These are phyloP conservation scores for Tipula unca DNA, from an alignment of 2,888 invertebrate species.

Conservation along the genomic window DNA sequence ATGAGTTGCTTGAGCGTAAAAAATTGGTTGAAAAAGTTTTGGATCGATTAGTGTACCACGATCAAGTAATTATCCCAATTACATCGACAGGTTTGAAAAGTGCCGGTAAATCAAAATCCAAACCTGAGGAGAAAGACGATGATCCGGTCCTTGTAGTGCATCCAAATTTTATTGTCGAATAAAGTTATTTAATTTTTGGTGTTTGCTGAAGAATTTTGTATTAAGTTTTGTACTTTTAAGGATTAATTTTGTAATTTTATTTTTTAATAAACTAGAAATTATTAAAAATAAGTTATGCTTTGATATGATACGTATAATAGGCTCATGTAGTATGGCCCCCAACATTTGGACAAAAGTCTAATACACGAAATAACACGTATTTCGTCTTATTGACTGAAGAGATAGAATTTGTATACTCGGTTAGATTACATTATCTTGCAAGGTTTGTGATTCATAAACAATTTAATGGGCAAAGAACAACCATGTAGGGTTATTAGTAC, in stretches of 20 bases:
- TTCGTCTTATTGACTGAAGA: too few relatives aligned
- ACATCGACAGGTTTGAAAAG: constrained; percentile 33
- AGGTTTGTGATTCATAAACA: too few relatives aligned
- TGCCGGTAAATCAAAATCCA: constrained; percentile 27
- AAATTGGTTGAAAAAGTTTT: constrained; percentile 88
- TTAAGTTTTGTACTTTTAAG: background rate
- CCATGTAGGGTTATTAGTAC: too few relatives aligned
- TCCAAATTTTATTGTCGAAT: constrained; percentile 87
- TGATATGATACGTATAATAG: too few relatives aligned
- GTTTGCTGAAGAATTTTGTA: background rate
- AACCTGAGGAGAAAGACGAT: constrained; percentile 52
- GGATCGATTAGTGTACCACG: constrained; percentile 75
- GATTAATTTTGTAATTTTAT: background rate
- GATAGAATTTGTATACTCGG: too few relatives aligned
- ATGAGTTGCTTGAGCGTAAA: constrained; percentile 81
- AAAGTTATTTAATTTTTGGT: constrained; percentile 29
- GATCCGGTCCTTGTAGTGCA: constrained; percentile 89
- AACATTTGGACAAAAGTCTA: too few relatives aligned
- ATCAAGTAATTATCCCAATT: constrained; percentile 41
- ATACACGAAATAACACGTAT: too few relatives aligned
- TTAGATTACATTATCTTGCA: too few relatives aligned
- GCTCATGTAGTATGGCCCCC: too few relatives aligned
- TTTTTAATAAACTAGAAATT: too few relatives aligned
- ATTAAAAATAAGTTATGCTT: too few relatives aligned
- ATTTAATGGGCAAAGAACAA: too few relatives aligned